Conservation (phyloP, 1,140 invertebrate genomes). For the Caerostris darwini region DNA sequence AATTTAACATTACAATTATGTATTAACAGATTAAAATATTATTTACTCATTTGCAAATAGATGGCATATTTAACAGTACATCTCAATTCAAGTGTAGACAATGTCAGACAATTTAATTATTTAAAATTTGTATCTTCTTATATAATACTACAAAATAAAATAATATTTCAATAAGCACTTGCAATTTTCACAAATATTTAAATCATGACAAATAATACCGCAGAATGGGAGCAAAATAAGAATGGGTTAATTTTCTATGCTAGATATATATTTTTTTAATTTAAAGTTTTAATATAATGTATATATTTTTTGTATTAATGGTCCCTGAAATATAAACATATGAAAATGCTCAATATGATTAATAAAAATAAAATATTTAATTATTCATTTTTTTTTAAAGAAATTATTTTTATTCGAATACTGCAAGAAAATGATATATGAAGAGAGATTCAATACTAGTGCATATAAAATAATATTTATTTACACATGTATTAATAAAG, state of each 20-base stretch:
- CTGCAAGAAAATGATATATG: not conserved
- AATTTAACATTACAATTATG: slow-evolving; percentile 29
- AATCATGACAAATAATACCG: not conserved
- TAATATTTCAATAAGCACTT: not conserved
- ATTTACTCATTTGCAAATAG: not conserved
- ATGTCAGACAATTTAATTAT: not conserved
- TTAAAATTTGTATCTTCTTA: not conserved
- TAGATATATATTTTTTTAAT: not conserved
- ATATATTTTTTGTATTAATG: not conserved
- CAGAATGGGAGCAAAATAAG: not conserved
- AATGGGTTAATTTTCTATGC: no score
- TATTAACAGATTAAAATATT: slow-evolving; percentile 38
- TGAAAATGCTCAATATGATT: not conserved
- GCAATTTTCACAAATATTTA: not conserved
- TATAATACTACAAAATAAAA: not conserved
- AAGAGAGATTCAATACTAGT: not conserved
- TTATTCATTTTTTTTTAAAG: not conserved
- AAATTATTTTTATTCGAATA: slow-evolving; percentile 7
- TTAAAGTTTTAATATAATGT: not conserved
- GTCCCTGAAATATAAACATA: slow-evolving; percentile 9
- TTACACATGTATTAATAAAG: not conserved
- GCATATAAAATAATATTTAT: not conserved
- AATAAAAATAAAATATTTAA: not conserved
- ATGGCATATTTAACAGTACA: not conserved
- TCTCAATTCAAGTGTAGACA: not conserved